These are phyloP conservation scores for Helarctos malayanus DNA, from an alignment of 2,797 vertebrate genomes.

Conservation along the genomic window DNA sequence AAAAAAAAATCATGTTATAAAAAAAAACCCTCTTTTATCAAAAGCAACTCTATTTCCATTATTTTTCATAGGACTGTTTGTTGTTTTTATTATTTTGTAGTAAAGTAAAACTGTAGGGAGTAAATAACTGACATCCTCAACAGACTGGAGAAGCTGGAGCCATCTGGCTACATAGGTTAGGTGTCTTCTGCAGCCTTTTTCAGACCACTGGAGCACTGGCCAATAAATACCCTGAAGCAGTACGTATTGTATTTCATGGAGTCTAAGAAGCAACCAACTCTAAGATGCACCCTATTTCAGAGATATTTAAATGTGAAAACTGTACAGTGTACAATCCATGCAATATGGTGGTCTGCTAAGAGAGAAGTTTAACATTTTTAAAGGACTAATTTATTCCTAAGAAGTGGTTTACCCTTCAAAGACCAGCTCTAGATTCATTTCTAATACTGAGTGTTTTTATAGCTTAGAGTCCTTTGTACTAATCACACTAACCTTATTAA, in stretches of 20 bases:
- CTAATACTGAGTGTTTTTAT: constrained; percentile 20
- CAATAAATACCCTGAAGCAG: background rate
- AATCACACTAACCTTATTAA: constrained; percentile 79
- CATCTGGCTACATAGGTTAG: background rate
- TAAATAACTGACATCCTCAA: background rate
- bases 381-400: constrained; percentile 46
- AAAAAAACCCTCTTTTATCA: constrained; percentile 21
- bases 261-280: background rate
- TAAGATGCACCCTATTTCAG: background rate
- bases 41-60: background rate
- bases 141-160: background rate
- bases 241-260: background rate
- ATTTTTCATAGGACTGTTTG: background rate
- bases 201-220: background rate
- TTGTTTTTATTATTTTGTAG: background rate
- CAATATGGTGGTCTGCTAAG: background rate
- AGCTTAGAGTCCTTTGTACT: constrained; percentile 36
- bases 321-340: background rate
- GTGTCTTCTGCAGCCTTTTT: background rate
- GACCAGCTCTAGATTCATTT: constrained; percentile 63
- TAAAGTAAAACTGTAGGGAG: background rate
- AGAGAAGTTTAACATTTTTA: constrained; percentile 20
- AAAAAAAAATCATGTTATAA: background rate
- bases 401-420: constrained; percentile 62
- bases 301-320: constrained; percentile 29